phyloP scores from a whole-genome alignment of 2,113 vertebrate genomes.

The Lathamus discolor region DNA sequence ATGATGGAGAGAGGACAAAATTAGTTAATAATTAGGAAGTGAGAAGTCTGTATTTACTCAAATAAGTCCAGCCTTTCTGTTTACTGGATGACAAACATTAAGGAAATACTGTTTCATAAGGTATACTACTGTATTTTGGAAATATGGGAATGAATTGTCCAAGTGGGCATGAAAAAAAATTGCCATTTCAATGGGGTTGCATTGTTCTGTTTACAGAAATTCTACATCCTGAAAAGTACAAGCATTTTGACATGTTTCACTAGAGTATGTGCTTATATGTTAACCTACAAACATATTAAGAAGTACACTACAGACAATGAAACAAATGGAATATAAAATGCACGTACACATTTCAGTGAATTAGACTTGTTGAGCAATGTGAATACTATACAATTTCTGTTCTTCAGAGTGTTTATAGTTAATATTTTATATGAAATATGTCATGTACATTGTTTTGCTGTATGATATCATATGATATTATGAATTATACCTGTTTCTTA shows the following conservation, averaged over 20 bases:
- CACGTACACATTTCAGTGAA: neutral
- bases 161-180: neutral
- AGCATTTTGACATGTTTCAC: neutral
- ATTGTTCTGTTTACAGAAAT: neutral
- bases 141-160: neutral
- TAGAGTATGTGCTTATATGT: neutral
- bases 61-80: constrained; percentile 39
- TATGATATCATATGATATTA: neutral
- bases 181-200: neutral
- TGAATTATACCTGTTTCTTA: neutral
- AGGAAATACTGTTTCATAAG: constrained; percentile 57
- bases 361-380: neutral
- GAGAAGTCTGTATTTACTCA: constrained; percentile 58
- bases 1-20: constrained; percentile 32
- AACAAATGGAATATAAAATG: neutral
- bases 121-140: neutral
- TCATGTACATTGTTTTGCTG: neutral
- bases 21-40: constrained; percentile 66
- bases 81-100: constrained; percentile 50
- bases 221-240: neutral
- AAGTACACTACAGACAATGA: neutral
- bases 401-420: neutral
- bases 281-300: neutral
- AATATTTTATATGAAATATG: neutral
- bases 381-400: neutral